Percentiles rank a stretch among this genome's conserved stretches.
Evolutionary conservation across 2,113 vertebrate species (phyloP).

Genomic region (Varanus salvator): DNA sequence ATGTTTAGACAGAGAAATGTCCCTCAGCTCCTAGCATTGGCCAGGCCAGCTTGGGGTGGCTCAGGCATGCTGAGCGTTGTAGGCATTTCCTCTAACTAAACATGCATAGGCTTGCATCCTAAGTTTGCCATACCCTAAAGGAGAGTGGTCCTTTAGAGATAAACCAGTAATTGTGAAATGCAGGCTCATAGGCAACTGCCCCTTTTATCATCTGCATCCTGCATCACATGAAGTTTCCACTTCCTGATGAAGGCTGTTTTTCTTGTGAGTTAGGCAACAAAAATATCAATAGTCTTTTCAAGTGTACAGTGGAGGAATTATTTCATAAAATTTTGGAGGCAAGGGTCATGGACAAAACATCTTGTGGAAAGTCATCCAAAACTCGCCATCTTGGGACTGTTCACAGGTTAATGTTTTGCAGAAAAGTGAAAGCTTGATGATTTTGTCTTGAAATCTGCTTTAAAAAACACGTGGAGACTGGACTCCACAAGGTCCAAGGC

Average conservation of each 20-base stretch:
- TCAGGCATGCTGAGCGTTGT: too few relatives aligned
- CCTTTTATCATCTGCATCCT: background rate
- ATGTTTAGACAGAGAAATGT: too few relatives aligned
- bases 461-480: background rate
- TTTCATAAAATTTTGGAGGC: background rate
- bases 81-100: too few relatives aligned
- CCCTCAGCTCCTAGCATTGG: too few relatives aligned
- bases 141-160: background rate
- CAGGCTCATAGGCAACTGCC: background rate
- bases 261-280: background rate
- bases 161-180: background rate
- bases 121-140: background rate
- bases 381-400: background rate
- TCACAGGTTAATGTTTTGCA: background rate
- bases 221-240: background rate
- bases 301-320: background rate
- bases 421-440: background rate
- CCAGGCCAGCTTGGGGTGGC: too few relatives aligned
- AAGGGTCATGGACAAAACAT: background rate
- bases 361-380: background rate
- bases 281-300: background rate
- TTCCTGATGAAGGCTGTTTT: too few relatives aligned
- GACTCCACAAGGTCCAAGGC: too few relatives aligned
- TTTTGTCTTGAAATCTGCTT: background rate
- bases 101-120: background rate